Evolutionary conservation across 2,888 invertebrate species (phyloP).

Genomic region (Pecten maximus): DNA sequence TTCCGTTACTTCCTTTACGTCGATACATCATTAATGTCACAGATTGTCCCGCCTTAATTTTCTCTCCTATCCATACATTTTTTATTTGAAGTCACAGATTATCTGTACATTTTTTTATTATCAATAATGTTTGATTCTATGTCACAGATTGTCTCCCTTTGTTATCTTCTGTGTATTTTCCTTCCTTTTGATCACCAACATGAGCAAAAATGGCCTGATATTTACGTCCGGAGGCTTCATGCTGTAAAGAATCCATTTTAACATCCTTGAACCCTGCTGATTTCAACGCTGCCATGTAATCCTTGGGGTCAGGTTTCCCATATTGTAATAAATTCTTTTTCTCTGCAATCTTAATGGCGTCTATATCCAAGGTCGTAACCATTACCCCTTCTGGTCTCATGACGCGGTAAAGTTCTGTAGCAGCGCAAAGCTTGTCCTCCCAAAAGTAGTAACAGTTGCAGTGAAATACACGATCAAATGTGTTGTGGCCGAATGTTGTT

Average conservation of each 20-base stretch:
- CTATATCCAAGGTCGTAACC: constrained; percentile 67
- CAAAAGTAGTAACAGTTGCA: constrained; percentile 79
- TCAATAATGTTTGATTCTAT: too few species aligned
- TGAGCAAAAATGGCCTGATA: background rate
- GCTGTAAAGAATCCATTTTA: constrained; percentile 51
- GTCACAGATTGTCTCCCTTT: background rate
- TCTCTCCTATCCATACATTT: background rate
- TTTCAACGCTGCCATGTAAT: constrained; percentile 72
- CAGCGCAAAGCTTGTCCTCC: constrained; percentile 65
- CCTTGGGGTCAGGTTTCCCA: constrained; percentile 66
- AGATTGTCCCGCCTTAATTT: background rate
- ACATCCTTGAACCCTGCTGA: constrained; percentile 73
- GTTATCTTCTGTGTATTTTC: background rate
- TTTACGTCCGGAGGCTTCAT: background rate
- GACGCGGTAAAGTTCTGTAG: constrained; percentile 71
- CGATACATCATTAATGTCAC: too few species aligned
- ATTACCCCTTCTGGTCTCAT: constrained; percentile 73
- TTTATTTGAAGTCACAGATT: too few species aligned
- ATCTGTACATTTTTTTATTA: too few species aligned
- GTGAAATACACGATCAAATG: constrained; percentile 76
- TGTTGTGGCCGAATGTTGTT: constrained; percentile 68
- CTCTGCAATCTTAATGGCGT: constrained; percentile 51
- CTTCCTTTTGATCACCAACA: background rate
- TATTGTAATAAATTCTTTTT: constrained; percentile 61
- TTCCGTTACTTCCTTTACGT: too few species aligned